A percentile compares a stretch with the other conserved stretches of the same genome.
phyloP scores from a whole-genome alignment of 1,140 invertebrate species.

The Panagrolaimus sp. region DNA sequence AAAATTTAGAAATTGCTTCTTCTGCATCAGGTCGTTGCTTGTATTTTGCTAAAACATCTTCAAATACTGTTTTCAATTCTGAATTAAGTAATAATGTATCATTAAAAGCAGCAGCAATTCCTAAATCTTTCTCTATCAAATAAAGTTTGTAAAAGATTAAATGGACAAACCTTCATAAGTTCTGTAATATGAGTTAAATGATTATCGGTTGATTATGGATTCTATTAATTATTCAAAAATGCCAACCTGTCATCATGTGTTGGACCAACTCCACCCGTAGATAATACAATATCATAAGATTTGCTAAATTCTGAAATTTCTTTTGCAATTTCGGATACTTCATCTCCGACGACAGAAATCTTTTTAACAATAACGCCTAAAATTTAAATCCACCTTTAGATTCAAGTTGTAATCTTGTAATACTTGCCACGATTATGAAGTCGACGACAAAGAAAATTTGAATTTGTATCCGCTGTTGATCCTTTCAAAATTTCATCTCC shows the following conservation, averaged over 20 bases:
- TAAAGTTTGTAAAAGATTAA: no score
- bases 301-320: conserved; percentile 68
- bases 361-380: conserved; percentile 63
- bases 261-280: conserved; percentile 74
- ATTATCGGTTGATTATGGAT: no score
- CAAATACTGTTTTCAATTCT: conserved; percentile 65
- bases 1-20: conserved; percentile 57
- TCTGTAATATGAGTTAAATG: no score
- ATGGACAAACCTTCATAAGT: conserved; percentile 66
- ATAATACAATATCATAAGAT: conserved; percentile 67
- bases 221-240: no score
- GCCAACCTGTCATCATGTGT: conserved; percentile 85
- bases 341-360: conserved; percentile 70
- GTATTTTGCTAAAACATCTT: conserved; percentile 48
- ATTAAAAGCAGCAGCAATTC: conserved; percentile 69
- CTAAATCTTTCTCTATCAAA: no score
- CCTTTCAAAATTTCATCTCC: conserved; percentile 81
- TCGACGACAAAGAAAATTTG: conserved; percentile 66
- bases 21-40: conserved; percentile 59
- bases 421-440: conserved; percentile 68
- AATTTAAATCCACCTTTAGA: no score
- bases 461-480: conserved; percentile 71
- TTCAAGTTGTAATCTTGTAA: no score
- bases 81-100: conserved; percentile 64
- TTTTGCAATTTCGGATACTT: conserved; percentile 67